Evolutionary conservation across 2,888 invertebrate species (phyloP).

Genomic region (Metalampra italica): DNA sequence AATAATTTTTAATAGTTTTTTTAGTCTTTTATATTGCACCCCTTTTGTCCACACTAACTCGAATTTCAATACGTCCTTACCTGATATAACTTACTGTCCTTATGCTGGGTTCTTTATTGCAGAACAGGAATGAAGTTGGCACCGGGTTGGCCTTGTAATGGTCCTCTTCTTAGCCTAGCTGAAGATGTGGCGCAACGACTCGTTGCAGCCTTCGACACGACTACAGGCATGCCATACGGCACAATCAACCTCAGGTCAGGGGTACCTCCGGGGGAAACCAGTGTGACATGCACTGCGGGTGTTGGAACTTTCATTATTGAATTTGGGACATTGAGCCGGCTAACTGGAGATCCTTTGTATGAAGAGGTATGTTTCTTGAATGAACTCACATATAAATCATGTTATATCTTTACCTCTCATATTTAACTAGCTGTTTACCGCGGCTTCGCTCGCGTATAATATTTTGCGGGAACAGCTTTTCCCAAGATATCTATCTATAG

Average conservation of each 20-base stretch:
- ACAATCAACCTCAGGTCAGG: slow-evolving; percentile 95
- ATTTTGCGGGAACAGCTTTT: too few species aligned
- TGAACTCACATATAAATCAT: not conserved
- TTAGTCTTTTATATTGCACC: too few species aligned
- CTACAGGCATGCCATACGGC: slow-evolving; percentile 98
- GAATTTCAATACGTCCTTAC: too few species aligned
- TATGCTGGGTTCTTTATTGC: slow-evolving; percentile 13
- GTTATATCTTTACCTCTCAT: too few species aligned
- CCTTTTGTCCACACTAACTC: too few species aligned
- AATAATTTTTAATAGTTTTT: too few species aligned
- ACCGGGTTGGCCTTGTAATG: slow-evolving; percentile 98
- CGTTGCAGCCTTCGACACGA: slow-evolving; percentile 93
- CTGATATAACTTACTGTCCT: too few species aligned
- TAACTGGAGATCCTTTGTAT: slow-evolving; percentile 96
- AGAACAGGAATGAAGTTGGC: slow-evolving; percentile 89
- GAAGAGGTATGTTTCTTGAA: slow-evolving; percentile 83
- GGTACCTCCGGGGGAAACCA: slow-evolving; percentile 96
- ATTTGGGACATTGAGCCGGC: slow-evolving; percentile 94
- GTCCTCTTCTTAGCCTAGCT: slow-evolving; percentile 93
- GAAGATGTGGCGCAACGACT: slow-evolving; percentile 96
- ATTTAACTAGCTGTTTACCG: too few species aligned
- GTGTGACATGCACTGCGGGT: slow-evolving; percentile 98
- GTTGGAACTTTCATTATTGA: slow-evolving; percentile 98
- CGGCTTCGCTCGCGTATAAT: too few species aligned
- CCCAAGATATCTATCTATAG: too few species aligned